A percentile compares a stretch with the other conserved stretches of the same genome.
Conservation (phyloP, 2,797 vertebrate species). For the Falco berigora region DNA sequence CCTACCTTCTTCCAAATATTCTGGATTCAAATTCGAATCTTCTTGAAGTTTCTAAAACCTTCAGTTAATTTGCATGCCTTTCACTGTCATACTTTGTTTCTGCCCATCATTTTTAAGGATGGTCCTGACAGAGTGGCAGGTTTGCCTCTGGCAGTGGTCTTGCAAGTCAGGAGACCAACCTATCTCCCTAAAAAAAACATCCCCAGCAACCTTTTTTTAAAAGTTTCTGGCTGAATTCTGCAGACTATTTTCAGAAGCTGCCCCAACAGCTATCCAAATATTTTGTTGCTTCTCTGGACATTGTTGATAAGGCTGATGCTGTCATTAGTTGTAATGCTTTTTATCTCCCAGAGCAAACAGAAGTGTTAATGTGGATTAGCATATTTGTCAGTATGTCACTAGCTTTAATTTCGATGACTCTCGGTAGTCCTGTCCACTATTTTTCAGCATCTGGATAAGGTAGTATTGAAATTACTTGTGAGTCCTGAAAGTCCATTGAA, state of each 20-base stretch:
- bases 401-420: not conserved
- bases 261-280: not conserved
- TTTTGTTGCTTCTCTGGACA: not conserved
- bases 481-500: not conserved
- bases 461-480: not conserved
- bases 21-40: not conserved
- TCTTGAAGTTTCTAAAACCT: not conserved
- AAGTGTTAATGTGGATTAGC: not conserved
- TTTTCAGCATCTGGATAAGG: not conserved
- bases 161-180: not conserved
- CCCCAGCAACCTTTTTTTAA: not conserved
- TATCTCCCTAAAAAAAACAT: not conserved
- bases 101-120: not conserved
- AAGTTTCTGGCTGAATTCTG: not conserved
- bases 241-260: not conserved
- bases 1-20: not conserved
- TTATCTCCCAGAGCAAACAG: slow-evolving; percentile 33
- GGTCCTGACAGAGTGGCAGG: not conserved
- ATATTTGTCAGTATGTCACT: not conserved
- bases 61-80: not conserved
- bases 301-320: slow-evolving; percentile 16
- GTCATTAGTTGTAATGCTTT: slow-evolving; percentile 18
- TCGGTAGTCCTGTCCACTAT: not conserved
- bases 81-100: not conserved
- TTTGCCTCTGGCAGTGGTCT: not conserved